These are phyloP conservation scores for Galeopterus variegatus DNA, from an alignment of 2,113 vertebrate species.

Conservation along the genomic window DNA sequence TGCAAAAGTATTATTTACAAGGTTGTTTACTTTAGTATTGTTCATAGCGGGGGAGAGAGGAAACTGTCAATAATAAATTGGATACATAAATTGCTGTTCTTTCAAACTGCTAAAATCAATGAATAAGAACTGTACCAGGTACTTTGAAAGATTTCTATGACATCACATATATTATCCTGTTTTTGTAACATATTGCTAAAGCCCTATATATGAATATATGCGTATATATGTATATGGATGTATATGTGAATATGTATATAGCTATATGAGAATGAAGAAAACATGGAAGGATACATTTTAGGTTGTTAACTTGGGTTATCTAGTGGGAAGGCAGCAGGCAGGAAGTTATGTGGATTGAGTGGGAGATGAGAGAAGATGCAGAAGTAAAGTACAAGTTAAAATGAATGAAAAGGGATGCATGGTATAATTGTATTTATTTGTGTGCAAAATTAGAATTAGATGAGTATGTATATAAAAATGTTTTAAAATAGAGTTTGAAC, in stretches of 20 bases:
- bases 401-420: neutral
- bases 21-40: neutral
- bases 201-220: neutral
- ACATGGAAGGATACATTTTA: neutral
- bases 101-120: neutral
- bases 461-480: neutral
- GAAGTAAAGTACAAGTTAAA: neutral
- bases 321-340: neutral
- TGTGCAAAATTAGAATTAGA: constrained; percentile 19
- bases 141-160: neutral
- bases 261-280: neutral
- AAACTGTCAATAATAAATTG: neutral
- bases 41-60: neutral
- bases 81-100: neutral
- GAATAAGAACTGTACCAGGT: neutral
- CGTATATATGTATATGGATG: neutral
- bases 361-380: neutral
- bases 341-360: neutral
- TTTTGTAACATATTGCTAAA: neutral
- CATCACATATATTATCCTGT: neutral
- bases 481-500: neutral
- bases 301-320: neutral
- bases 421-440: neutral
- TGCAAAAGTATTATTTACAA: neutral
- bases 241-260: neutral